Percentiles rank a stretch among this genome's conserved stretches.
Evolutionary conservation across 35 echinoderm and acorn worm species (phyloP).

Genomic region (Heliocidaris erythrogramma): DNA sequence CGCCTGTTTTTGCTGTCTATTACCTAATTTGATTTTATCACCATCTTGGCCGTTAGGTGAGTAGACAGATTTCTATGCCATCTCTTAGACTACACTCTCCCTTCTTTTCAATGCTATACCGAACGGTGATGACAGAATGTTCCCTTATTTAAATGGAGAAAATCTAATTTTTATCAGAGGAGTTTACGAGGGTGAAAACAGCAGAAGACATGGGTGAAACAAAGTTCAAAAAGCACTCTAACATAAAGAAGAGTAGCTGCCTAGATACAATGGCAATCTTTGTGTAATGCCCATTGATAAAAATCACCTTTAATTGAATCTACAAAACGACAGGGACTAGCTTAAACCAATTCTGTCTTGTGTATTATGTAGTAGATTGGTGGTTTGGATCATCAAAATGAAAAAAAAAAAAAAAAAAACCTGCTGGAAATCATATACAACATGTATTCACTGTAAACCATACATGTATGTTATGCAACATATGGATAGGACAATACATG

Average conservation of each 20-base stretch:
- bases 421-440: no score
- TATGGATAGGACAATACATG: no score
- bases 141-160: not conserved
- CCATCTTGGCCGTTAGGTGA: not conserved
- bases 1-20: slow-evolving; percentile 10
- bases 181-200: not conserved
- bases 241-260: not conserved
- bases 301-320: no score
- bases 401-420: no score
- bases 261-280: not conserved
- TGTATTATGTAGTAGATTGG: no score
- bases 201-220: not conserved
- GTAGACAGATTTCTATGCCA: not conserved
- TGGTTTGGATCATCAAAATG: no score
- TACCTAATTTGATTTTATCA: slow-evolving; percentile 19
- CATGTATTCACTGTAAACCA: no score
- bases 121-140: not conserved
- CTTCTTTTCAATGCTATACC: not conserved
- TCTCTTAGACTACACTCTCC: not conserved
- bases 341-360: no score
- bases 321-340: no score
- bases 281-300: not conserved
- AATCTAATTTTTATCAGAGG: not conserved
- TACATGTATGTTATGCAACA: no score
- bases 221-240: not conserved